Evolutionary conservation across 2,888 invertebrate species (phyloP).

Genomic region (Euzetes globulus): DNA sequence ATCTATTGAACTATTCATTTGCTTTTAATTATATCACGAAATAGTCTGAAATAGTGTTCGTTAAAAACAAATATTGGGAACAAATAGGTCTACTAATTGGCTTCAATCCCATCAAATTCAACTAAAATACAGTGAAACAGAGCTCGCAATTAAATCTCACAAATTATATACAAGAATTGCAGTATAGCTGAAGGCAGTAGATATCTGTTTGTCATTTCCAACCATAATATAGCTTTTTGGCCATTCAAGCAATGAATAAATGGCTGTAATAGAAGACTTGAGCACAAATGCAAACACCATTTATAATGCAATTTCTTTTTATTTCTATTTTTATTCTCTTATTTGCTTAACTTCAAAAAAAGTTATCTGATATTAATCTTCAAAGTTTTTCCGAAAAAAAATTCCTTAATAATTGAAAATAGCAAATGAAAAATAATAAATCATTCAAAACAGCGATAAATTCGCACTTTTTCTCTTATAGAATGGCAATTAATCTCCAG

Average conservation of each 20-base stretch:
- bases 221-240: background rate
- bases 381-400: background rate
- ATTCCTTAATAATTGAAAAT: background rate
- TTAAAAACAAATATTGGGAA: background rate
- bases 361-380: background rate
- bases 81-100: background rate
- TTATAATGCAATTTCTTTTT: background rate
- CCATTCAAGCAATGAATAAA: background rate
- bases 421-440: background rate
- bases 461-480: no score
- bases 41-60: background rate
- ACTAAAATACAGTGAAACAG: background rate
- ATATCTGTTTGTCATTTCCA: conserved; percentile 5
- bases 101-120: background rate
- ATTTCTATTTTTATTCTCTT: background rate
- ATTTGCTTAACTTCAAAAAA: no score
- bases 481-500: no score
- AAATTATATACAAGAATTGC: conserved; percentile 2
- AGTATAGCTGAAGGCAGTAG: conserved; percentile 1
- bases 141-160: conserved; percentile 1
- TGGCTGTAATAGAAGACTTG: background rate
- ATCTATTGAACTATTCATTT: conserved; percentile 5
- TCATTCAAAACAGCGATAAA: background rate
- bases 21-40: background rate
- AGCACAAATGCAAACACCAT: conserved; percentile 10